Evolutionary conservation across 2,113 vertebrate genomes (phyloP).

Genomic region (Hippocampus barbouri): DNA sequence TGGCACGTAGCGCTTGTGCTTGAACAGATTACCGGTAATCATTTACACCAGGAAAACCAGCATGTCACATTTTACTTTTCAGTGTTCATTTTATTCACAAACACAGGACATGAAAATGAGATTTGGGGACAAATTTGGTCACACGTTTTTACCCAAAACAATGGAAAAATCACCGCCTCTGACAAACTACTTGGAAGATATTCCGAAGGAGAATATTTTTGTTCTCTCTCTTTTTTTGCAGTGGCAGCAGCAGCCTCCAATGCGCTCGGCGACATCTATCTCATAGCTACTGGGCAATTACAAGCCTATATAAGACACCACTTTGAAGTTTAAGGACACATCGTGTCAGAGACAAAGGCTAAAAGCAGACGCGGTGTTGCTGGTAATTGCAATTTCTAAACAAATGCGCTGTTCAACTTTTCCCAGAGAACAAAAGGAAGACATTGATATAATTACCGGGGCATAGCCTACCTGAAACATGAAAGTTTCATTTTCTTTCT

Average conservation of each 20-base stretch:
- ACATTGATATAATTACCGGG: conserved; percentile 68
- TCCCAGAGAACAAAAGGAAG: conserved; percentile 71
- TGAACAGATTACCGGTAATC: conserved; percentile 61
- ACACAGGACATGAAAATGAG: conserved; percentile 45
- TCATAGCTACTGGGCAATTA: conserved; percentile 55
- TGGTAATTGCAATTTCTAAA: conserved; percentile 69
- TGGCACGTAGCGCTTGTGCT: conserved; percentile 51
- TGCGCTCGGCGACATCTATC: conserved; percentile 39
- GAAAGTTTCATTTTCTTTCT: conserved; percentile 64
- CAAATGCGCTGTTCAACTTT: conserved; percentile 62
- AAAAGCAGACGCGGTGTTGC: conserved; percentile 46
- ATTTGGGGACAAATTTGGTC: conserved; percentile 43
- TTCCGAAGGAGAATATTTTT: conserved; percentile 40
- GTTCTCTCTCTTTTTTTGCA: not conserved
- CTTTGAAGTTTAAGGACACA: conserved; percentile 64
- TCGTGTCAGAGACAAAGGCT: conserved; percentile 57
- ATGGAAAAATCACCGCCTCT: conserved; percentile 44
- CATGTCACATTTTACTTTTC: conserved; percentile 53
- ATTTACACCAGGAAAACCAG: conserved; percentile 43
- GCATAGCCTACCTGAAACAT: conserved; percentile 70
- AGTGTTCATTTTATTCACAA: conserved; percentile 64
- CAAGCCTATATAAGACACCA: conserved; percentile 36
- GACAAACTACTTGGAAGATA: conserved; percentile 60
- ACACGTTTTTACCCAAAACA: conserved; percentile 58
- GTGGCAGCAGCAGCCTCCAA: conserved; percentile 23